Evolutionary conservation across 2,888 invertebrate species (phyloP).

Genomic region (Parnassius orleans): DNA sequence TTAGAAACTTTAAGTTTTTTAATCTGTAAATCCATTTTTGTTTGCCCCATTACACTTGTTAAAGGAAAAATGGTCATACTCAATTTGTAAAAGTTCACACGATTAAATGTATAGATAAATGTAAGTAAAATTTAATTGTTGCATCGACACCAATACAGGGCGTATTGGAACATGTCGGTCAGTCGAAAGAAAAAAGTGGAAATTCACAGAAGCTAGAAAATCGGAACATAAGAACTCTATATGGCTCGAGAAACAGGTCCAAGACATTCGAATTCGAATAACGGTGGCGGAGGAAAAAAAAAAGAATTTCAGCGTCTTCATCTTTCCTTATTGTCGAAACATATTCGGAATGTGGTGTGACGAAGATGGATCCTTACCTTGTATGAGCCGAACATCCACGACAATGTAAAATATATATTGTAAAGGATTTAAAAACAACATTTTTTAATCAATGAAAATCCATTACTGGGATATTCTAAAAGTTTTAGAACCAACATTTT

Average conservation of each 20-base stretch:
- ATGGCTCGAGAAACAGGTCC: conserved; percentile 58
- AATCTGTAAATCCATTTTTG: conserved; percentile 43
- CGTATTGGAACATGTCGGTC: conserved; percentile 38
- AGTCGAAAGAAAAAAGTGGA: conserved; percentile 56
- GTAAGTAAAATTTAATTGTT: conserved; percentile 71
- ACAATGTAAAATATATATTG: too few species aligned
- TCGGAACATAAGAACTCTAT: conserved; percentile 64
- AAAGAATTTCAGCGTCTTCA: conserved; percentile 61
- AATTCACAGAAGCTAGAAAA: conserved; percentile 69
- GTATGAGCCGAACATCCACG: too few species aligned
- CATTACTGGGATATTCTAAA: too few species aligned
- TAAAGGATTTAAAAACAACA: too few species aligned
- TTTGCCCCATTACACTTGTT: not conserved
- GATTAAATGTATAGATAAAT: conserved; percentile 44
- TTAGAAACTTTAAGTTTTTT: conserved; percentile 39
- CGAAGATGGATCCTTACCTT: conserved; percentile 46
- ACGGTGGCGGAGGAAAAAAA: conserved; percentile 59
- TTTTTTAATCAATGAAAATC: too few species aligned
- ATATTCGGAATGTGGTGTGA: conserved; percentile 65
- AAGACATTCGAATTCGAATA: conserved; percentile 58
- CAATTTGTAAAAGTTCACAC: not conserved
- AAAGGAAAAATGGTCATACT: too few species aligned
- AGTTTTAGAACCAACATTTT: too few species aligned
- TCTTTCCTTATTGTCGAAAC: conserved; percentile 68
- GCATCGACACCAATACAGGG: conserved; percentile 70